A percentile compares a stretch with the other conserved stretches of the same genome.
Conservation (phyloP, 1,140 invertebrate genomes). For the Drosophila nikananu region DNA sequence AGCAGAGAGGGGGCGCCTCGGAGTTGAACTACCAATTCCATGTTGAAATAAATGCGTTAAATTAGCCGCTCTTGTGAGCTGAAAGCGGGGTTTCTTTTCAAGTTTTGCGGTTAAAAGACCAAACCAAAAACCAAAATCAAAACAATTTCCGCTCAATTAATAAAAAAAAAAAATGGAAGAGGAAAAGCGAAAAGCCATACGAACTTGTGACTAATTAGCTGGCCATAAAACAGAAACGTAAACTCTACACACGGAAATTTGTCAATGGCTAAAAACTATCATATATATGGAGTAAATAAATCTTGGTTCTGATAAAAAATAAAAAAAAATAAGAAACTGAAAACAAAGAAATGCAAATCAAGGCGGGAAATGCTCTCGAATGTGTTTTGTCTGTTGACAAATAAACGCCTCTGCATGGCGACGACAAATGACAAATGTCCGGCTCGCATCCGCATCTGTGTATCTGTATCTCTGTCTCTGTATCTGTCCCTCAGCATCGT, state of each 20-base stretch:
- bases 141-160: slow-evolving; percentile 80
- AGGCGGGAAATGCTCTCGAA: slow-evolving; percentile 70
- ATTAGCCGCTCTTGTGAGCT: slow-evolving; percentile 72
- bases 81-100: slow-evolving; percentile 37
- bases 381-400: slow-evolving; percentile 64
- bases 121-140: slow-evolving; percentile 17
- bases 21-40: slow-evolving; percentile 44
- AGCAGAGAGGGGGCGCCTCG: slow-evolving; percentile 51
- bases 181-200: neutral
- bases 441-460: slow-evolving; percentile 55
- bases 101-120: slow-evolving; percentile 36
- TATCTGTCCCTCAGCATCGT: neutral
- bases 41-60: slow-evolving; percentile 78
- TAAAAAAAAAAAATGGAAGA: slow-evolving; percentile 34
- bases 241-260: slow-evolving; percentile 39
- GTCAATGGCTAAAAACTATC: neutral
- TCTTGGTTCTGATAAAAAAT: slow-evolving; percentile 42
- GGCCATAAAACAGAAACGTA: slow-evolving; percentile 53
- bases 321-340: neutral
- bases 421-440: slow-evolving; percentile 76
- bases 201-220: slow-evolving; percentile 70
- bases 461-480: slow-evolving; percentile 9
- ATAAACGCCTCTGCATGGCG: slow-evolving; percentile 76
- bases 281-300: slow-evolving; percentile 61
- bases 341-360: slow-evolving; percentile 69